These are phyloP conservation scores for Agelaius tricolor DNA, from an alignment of 2,113 vertebrate species.

Conservation along the genomic window DNA sequence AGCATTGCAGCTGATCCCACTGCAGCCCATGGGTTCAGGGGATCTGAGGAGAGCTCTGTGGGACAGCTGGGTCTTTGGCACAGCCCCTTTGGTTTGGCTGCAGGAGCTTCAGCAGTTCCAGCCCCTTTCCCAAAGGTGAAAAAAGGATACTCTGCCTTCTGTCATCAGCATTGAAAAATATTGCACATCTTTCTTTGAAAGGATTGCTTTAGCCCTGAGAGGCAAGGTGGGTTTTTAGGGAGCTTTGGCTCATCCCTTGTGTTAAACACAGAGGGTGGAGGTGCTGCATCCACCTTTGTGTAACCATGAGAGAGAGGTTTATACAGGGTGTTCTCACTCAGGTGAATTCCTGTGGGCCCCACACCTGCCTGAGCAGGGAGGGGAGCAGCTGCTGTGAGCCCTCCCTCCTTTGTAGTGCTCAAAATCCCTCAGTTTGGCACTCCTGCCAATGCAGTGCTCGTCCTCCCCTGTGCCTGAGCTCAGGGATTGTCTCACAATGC, in stretches of 20 bases:
- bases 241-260: fast-evolving
- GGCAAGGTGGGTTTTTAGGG: neutral
- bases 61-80: neutral
- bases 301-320: neutral
- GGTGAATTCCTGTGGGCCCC: neutral
- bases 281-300: neutral
- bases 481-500: neutral
- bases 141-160: neutral
- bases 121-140: neutral
- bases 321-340: fast-evolving
- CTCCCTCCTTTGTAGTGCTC: neutral
- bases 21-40: neutral
- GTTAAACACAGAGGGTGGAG: fast-evolving
- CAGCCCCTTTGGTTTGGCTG: neutral
- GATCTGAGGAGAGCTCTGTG: fast-evolving
- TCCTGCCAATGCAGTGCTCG: fast-evolving
- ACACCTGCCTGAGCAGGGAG: neutral
- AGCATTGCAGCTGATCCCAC: neutral
- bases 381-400: neutral
- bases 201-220: neutral
- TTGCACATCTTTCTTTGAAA: fast-evolving
- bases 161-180: neutral
- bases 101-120: neutral
- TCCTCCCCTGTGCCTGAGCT: neutral
- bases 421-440: neutral